Evolutionary conservation across 2,888 invertebrate species (phyloP).

Genomic region (Phengaris arion): DNA sequence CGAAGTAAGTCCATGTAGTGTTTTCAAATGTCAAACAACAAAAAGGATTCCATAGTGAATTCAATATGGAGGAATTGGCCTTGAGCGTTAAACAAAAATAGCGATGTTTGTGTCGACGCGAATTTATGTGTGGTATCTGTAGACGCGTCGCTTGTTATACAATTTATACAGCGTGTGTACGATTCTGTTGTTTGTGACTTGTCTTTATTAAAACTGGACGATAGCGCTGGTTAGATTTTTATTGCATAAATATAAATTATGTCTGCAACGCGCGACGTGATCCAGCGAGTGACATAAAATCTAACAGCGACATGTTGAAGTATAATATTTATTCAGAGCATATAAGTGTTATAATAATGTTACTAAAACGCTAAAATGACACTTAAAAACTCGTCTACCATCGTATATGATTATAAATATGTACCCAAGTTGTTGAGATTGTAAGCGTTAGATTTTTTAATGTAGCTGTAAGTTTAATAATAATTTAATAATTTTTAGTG

Average conservation of each 20-base stretch:
- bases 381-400: not conserved
- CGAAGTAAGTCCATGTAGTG: conserved; percentile 27
- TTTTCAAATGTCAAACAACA: conserved; percentile 42
- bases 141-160: conserved; percentile 29
- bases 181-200: conserved; percentile 14
- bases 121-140: conserved; percentile 57
- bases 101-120: conserved; percentile 69
- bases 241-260: conserved; percentile 2
- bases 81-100: conserved; percentile 72
- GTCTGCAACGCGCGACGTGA: not conserved
- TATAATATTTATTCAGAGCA: not conserved
- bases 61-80: conserved; percentile 70
- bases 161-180: conserved; percentile 14
- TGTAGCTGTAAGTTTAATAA: no score
- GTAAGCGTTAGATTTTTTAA: not conserved
- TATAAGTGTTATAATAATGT: not conserved
- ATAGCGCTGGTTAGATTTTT: not conserved
- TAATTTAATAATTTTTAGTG: no score
- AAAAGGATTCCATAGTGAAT: conserved; percentile 56
- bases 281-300: not conserved
- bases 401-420: not conserved
- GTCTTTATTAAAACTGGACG: not conserved
- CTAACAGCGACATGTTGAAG: not conserved
- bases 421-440: no score
- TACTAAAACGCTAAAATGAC: not conserved